Base-by-base conservation (phyloP, 2,113 vertebrate species). In the Lampris megalopsis region DNA sequence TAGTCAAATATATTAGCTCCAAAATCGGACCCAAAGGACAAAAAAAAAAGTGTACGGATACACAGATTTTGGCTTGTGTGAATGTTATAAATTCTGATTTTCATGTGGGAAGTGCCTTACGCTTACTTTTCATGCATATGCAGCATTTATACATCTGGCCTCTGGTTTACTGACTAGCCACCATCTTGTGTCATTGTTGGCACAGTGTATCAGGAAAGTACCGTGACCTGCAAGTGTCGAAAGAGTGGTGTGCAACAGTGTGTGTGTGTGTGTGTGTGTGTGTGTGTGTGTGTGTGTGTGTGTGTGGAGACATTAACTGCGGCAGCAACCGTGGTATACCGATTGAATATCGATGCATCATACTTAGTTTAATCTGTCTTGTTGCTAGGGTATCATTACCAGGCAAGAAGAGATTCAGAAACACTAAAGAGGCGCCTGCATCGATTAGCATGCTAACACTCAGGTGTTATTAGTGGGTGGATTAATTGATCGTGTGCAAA, bases 341-440 rank as follows among this genome's bases (percentile, higher is more conserved):
- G 48, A 77, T 63, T 54, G 81, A 87, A 71, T 66, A 67, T 84
- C 84, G 13, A 84, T 84, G 80, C 66, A 77, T 88, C 84, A 81
- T 66, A 68, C 65, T 57, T 68, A 79, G 71, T 71, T 86, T 77
- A 59, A 84, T 86, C 65, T 84, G 81, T 88, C 60, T 35, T 11
- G 36, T 9, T 48, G 57, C 13, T 1, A 36, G 9, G 11, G 37
- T 52, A 38, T 40, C 43, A 47, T 73, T 63, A 58, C 41, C 35
- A 9, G 73, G 36, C 1, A 42, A 68, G 53, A 10, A 24, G 38
- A 24, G 24, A 24, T 80, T 71, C 45, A 72, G 69, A 68, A 82
- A 83, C 80, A 80, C 80, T 83, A 74, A 90, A 72, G 68, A 81
- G 83, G 52, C n/a, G 62, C 45, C 63, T 40, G 58, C 63, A 82